Evolutionary conservation across 2,888 invertebrate species (phyloP), one percentile per base, ranked within the genome.

Genomic region (Drosophila anceps): DNA sequence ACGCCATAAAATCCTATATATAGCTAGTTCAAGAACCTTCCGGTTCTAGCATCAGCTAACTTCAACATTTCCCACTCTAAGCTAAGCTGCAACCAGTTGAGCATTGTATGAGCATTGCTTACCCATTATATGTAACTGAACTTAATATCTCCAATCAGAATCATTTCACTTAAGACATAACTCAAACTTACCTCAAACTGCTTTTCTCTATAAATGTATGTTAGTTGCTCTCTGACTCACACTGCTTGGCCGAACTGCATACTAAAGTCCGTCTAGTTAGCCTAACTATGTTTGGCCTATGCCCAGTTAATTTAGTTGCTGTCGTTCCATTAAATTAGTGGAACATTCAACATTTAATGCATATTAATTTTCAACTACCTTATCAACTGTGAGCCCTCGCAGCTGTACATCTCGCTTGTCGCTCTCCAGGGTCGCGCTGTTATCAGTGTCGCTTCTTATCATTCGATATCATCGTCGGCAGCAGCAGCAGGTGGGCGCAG

Each of bases 371-470:
- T 55, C 67, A 71, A 73, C 67, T 59, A 73, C 66, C 67, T 72
- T 75, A 70, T 66, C 74, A 43, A 35, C 20, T 62, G 35, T 27
- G 4, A 61, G n/a, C 44, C 37, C 57, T 15, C 37, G 6, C 50
- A 46, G 39, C 55, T 54, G 37, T 53, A 35, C 57, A 54, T 72
- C 66, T 66, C 70, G 8, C 29, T 48, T 70, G 10, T 18, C 39
- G 18, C 39, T 39, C 43, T 41, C 29, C n/a, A 46, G 46, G 20
- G 48, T 29, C 48, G 48, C n/a, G 53, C 39, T 58, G 63, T 74
- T 84, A 84, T 87, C 90, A 74, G 76, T 27, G 29, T 39, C 46
- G 60, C 44, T 51, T 62, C 69, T 84, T 89, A 87, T 84, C 83
- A 74, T 59, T 70, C 48, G 82, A 78, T 81, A 84, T 74, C 63